Percentiles rank a stretch among this genome's conserved stretches.
These are phyloP conservation scores for Drosophila takahashii DNA, from an alignment of 1,140 invertebrate genomes.

Conservation along the genomic window DNA sequence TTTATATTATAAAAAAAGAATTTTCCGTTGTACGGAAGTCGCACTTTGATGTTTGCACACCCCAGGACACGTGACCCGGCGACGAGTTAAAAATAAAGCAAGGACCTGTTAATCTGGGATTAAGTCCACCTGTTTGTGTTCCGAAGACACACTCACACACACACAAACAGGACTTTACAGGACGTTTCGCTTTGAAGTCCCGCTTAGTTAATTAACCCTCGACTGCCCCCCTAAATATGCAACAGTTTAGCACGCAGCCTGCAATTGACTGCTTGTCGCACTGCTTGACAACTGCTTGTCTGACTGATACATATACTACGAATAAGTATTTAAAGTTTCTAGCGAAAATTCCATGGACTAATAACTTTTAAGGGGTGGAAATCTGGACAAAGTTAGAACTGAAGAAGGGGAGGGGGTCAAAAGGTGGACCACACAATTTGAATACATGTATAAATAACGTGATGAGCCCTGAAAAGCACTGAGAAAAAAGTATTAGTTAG, in stretches of 20 bases:
- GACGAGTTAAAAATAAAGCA: slow-evolving; percentile 30
- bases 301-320: background rate
- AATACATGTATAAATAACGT: slow-evolving; percentile 42
- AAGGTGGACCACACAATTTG: slow-evolving; percentile 37
- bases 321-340: slow-evolving; percentile 17
- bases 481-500: background rate
- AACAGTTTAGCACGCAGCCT: slow-evolving; percentile 18
- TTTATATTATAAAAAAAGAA: background rate
- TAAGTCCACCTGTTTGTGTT: slow-evolving; percentile 2
- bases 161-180: slow-evolving; percentile 6
- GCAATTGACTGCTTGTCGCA: slow-evolving; percentile 10
- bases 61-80: slow-evolving; percentile 34
- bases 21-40: background rate
- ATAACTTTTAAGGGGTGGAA: background rate
- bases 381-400: slow-evolving; percentile 4
- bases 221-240: slow-evolving; percentile 25
- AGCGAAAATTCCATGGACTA: slow-evolving; percentile 3
- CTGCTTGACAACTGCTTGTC: slow-evolving; percentile 25
- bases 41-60: background rate
- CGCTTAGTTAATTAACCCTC: slow-evolving; percentile 28
- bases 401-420: background rate
- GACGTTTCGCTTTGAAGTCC: slow-evolving; percentile 28
- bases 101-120: slow-evolving; percentile 14
- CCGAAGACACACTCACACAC: background rate
- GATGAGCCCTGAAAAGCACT: slow-evolving; percentile 2